A percentile compares a stretch with the other conserved stretches of the same genome.
These are phyloP conservation scores for Procavia capensis DNA, from an alignment of 2,113 vertebrate species.

Conservation along the genomic window DNA sequence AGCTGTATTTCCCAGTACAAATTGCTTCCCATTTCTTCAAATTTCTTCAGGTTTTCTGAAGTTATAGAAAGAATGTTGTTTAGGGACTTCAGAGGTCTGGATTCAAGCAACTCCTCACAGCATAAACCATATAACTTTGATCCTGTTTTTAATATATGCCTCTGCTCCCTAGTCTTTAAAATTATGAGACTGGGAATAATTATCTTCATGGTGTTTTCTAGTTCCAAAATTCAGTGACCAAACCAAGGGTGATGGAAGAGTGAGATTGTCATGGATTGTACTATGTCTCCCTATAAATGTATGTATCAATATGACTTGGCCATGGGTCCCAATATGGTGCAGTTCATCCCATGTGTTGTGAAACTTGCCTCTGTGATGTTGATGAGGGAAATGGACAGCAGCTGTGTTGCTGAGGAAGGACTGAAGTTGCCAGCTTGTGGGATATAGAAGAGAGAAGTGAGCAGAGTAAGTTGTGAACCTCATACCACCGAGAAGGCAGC, in stretches of 20 bases:
- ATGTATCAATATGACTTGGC: too few species aligned
- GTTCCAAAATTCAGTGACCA: slow-evolving; percentile 41
- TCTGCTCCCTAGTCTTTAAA: not conserved
- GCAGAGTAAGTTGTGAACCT: too few species aligned
- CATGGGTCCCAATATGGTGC: too few species aligned
- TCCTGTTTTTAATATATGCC: not conserved
- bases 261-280: too few species aligned
- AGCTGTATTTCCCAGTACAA: not conserved
- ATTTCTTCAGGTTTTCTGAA: not conserved
- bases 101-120: not conserved
- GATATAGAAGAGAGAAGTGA: too few species aligned
- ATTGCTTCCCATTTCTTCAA: not conserved
- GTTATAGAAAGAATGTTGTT: not conserved
- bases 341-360: too few species aligned
- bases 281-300: too few species aligned
- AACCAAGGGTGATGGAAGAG: not conserved
- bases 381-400: too few species aligned
- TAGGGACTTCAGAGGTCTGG: not conserved
- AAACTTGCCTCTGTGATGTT: too few species aligned
- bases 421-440: too few species aligned
- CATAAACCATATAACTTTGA: not conserved
- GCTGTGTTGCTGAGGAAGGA: too few species aligned
- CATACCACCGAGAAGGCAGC: too few species aligned
- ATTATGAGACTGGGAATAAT: not conserved
- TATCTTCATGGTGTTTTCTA: not conserved